Base-by-base conservation (phyloP, 2,113 vertebrate genomes). In the Tautogolabrus adspersus region DNA sequence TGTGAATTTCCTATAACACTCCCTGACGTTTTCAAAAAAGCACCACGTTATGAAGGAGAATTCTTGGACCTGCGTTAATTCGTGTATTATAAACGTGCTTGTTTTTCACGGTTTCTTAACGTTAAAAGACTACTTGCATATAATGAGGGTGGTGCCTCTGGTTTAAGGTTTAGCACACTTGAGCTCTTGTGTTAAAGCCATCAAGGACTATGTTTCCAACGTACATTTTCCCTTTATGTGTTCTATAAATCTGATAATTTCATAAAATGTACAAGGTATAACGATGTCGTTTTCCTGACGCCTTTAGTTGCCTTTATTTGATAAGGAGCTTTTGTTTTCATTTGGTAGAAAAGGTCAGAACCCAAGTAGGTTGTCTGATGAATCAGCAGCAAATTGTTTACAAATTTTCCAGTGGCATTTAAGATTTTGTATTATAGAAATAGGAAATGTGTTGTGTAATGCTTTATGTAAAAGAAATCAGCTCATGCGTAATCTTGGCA, bases 31-130 rank as follows among this genome's bases (percentile, higher is more conserved):
- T 9, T 16, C 8, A 13, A n/a, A 63, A 81, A 64, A 69, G 4
- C 61, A 66, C 60, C 10, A 5, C 34, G 46, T 34, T 84, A 72
- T 83, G 21, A 64, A 55, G 6, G 42, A 66, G 21, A 51, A 63
- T 74, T 66, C 22, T 30, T 19, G 22, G 8, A 34, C 38, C 23
- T 21, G 21, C 23, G 34, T 81, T 71, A 16, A n/a, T 60, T 52
- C 38, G 18, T 52, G 75, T 71, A 46, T 81, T 82, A 66, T 60
- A 22, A 78, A 69, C 49, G 57, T 67, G 72, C 77, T 72, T 72
- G 83, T n/a, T n/a, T 92, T 90, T 90, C 85, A 89, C 72, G 86
- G 71, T 60, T 93, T 91, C 79, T 84, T 86, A 62, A 76, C 44
- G 69, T 90, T 92, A 81, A 88, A 81, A 47, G 74, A 77, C 30